Evolutionary conservation across 2,888 invertebrate species (phyloP), one percentile per base, ranked within the genome.

Genomic region (Mythimna impura): DNA sequence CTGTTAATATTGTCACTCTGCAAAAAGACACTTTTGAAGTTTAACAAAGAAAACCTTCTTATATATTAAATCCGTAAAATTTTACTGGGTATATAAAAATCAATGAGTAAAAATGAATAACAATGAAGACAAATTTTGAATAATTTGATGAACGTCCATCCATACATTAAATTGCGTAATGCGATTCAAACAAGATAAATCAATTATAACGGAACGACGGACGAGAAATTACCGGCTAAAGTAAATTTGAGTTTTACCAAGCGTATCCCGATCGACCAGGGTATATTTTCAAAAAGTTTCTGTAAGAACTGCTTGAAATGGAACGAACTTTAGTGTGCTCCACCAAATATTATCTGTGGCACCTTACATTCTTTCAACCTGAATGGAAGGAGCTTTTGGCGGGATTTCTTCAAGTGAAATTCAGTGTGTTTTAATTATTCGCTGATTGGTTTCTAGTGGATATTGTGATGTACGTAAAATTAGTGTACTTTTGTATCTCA

Each of bases 101-200:
- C 6, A 17, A 5, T 47, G 14, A 17, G 17, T 50, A 52, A n/a
- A 52, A n/a, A 52, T n/a, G 20, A 20, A n/a, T n/a, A 52, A 52
- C 50, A 52, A 52, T n/a, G n/a, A 52, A 52, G 50, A 52, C 5
- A n/a, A 52, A 52, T n/a, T 52, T 36, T 6, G 1, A 7, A 47
- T 64, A 70, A 50, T 40, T 69, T 40, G 34, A 60, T 63, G 5
- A 58, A 60, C n/a, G 34, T 63, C 47, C 43, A 22, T 30, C 64
- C 40, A 61, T 36, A 61, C 50, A 62, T 57, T 30, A 62, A 78
- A 76, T 65, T 71, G 25, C 40, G 10, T 78, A 61, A 65, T 71
- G 25, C 40, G 40, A 65, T 71, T 71, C 30, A 34, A 52, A 61
- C 65, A 71, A 66, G 71, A 71, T 62, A 58, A 76, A 71, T 36